phyloP scores from a whole-genome alignment of 2,888 invertebrate species.

The Hypomecis punctinalis region DNA sequence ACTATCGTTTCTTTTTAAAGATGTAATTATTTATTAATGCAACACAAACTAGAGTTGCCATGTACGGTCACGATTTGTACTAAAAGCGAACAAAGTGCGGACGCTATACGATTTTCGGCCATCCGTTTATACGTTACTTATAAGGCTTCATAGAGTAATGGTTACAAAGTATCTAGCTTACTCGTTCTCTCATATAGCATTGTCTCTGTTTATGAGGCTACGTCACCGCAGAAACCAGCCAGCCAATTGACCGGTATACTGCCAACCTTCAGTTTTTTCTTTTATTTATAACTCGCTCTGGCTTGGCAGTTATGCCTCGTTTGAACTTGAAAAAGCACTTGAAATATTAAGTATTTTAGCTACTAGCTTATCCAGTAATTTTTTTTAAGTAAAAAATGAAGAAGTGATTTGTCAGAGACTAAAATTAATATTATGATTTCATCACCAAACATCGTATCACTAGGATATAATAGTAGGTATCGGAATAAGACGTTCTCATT shows the following conservation, averaged over 20 bases:
- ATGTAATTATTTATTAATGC: constrained; percentile 52
- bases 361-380: too few species aligned
- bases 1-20: constrained; percentile 5
- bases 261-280: constrained; percentile 84
- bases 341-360: constrained; percentile 6
- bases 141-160: constrained; percentile 80
- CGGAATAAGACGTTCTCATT: too few species aligned
- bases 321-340: constrained; percentile 50
- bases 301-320: constrained; percentile 77
- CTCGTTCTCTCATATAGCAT: constrained; percentile 53
- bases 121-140: constrained; percentile 75
- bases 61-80: constrained; percentile 59
- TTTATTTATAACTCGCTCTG: constrained; percentile 83
- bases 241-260: constrained; percentile 84
- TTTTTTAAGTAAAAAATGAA: too few species aligned
- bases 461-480: too few species aligned
- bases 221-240: constrained; percentile 84
- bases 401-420: too few species aligned
- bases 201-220: constrained; percentile 65
- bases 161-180: constrained; percentile 63
- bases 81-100: constrained; percentile 73
- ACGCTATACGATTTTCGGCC: constrained; percentile 79
- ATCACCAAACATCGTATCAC: too few species aligned
- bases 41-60: constrained; percentile 53
- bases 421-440: too few species aligned